Evolutionary conservation across 2,888 invertebrate species (phyloP), one percentile per base, ranked within the genome.

Genomic region (Lasiommata megera): DNA sequence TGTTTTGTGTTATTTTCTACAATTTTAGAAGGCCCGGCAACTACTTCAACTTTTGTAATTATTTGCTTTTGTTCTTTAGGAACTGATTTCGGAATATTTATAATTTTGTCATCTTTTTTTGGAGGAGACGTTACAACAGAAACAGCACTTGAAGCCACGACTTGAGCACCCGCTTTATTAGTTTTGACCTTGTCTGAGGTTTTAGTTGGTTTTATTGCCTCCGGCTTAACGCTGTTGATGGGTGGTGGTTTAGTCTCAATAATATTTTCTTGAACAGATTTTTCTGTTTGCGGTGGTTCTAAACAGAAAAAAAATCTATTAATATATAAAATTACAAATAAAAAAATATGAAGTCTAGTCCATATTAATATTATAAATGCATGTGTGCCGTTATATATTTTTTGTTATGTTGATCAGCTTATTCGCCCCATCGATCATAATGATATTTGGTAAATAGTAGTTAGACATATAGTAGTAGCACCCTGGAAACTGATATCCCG

Each of bases 41-140:
- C 91, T 43, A 93, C 89, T 83, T 93, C 93, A 8, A 93, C 90
- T 77, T 91, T 91, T 16, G 88, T 84, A 31, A 91, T 81, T 3
- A 91, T 81, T 78, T 79, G 85, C 76, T 89, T 91, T 67, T 84
- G 82, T 72, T 89, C 89, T 67, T 84, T 84, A 1, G 71, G 71
- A 7, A 84, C 76, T 65, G 92, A 92, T 75, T 92, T 92, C 46
- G 92, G 88, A 50, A 66, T 66, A 57, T 82, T 84, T 0, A 73
- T 62, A 12, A 77, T 65, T 73, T 88, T 91, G 6, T 88, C 84
- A 54, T 90, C 88, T 65, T 89, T 92, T 76, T 92, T 92, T 41
- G 80, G 79, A 63, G 83, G 70, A 38, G 87, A 82, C 36, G 86
- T 74, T 38, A 87, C 73, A 11, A 90, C 84, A 31, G 82, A 80